Evolutionary conservation across 2,888 invertebrate genomes (phyloP).

Genomic region (Thysanoteuthis rhombus): DNA sequence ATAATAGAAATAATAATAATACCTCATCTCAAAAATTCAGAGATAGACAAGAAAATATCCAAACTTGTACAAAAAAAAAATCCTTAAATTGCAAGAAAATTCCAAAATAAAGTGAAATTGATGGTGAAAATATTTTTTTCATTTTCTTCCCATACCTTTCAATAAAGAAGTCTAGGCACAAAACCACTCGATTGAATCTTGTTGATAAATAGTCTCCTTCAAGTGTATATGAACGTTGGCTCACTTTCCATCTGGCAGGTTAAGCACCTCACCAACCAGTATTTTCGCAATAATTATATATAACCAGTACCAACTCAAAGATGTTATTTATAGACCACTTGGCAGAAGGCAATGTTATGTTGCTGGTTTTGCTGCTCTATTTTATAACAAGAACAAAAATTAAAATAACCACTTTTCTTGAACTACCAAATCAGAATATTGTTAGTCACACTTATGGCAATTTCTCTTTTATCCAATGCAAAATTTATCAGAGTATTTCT

Average conservation of each 20-base stretch:
- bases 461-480: background rate
- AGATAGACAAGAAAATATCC: too few relatives aligned
- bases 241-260: background rate
- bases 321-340: background rate
- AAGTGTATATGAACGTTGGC: background rate
- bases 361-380: background rate
- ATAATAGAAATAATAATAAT: too few relatives aligned
- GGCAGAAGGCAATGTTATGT: background rate
- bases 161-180: background rate
- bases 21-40: too few relatives aligned
- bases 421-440: background rate
- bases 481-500: too few relatives aligned
- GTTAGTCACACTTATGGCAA: background rate
- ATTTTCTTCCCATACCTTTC: too few relatives aligned
- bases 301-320: background rate
- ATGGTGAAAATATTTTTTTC: too few relatives aligned
- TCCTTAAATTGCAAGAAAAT: too few relatives aligned
- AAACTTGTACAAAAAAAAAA: too few relatives aligned
- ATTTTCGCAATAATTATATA: background rate
- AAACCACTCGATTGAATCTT: background rate
- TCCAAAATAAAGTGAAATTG: too few relatives aligned
- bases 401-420: background rate
- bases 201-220: background rate
- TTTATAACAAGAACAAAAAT: background rate
- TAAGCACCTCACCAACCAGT: background rate